phyloP scores from a whole-genome alignment of 2,888 invertebrate genomes.

The Ernsta delagoae region DNA sequence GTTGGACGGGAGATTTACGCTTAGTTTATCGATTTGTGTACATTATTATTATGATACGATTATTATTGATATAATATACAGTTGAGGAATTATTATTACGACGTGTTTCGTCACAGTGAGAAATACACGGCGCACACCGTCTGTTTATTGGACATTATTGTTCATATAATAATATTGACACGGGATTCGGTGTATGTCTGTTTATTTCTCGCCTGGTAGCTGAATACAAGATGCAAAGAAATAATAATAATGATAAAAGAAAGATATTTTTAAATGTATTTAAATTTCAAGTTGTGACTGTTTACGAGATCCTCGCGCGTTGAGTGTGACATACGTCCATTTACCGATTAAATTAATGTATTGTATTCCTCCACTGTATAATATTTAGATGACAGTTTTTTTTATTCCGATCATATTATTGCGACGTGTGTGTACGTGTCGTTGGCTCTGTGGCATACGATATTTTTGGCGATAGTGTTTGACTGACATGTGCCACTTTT shows the following conservation, averaged over 20 bases:
- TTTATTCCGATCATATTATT: conserved; percentile 58
- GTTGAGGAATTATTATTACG: conserved; percentile 61
- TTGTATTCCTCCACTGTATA: conserved; percentile 80
- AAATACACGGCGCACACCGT: background rate
- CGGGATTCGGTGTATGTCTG: background rate
- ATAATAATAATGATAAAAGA: background rate
- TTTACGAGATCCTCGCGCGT: conserved; percentile 32
- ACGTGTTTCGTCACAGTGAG: background rate
- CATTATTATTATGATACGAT: conserved; percentile 43
- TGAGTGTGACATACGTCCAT: conserved; percentile 66
- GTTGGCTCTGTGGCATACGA: conserved; percentile 40
- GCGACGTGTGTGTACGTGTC: conserved; percentile 50
- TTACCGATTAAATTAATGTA: conserved; percentile 63
- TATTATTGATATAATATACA: conserved; percentile 54
- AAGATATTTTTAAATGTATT: conserved; percentile 31
- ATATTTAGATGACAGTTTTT: conserved; percentile 62
- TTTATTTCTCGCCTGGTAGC: conserved; percentile 22
- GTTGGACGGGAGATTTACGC: conserved; percentile 59
- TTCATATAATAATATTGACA: background rate
- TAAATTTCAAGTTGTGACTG: conserved; percentile 37
- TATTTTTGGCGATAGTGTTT: background rate
- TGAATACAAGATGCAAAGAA: background rate
- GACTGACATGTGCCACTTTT: conserved; percentile 6
- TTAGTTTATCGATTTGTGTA: conserved; percentile 55
- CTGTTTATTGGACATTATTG: background rate